Conservation (phyloP, 2,113 vertebrate genomes). For the Brachyhypopomus occidentalis region DNA sequence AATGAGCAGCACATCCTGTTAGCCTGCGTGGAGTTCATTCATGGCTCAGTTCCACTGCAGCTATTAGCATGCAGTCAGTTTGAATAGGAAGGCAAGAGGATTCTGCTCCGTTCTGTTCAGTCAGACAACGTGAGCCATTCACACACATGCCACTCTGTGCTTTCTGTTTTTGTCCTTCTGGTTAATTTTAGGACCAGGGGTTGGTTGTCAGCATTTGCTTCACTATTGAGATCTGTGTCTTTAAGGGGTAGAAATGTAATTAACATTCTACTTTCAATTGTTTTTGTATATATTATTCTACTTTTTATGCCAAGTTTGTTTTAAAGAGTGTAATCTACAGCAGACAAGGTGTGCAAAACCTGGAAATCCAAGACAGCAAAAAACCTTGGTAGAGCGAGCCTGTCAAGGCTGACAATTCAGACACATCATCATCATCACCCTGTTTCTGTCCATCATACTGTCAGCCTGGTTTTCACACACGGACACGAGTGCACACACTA, state of each 20-base stretch:
- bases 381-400: neutral
- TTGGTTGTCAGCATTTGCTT: neutral
- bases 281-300: neutral
- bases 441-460: conserved; percentile 54
- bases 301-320: neutral
- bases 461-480: conserved; percentile 9
- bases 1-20: too few species aligned
- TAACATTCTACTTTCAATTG: neutral
- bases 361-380: neutral
- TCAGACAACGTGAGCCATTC: neutral
- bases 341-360: neutral
- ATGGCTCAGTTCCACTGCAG: neutral
- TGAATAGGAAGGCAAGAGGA: neutral
- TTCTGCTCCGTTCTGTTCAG: neutral
- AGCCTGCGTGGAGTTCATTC: too few species aligned
- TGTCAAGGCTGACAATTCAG: conserved; percentile 33
- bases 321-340: neutral
- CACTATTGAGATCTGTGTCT: neutral
- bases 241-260: neutral
- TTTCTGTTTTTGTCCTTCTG: neutral
- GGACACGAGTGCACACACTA: neutral
- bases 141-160: neutral
- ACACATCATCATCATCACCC: conserved; percentile 53
- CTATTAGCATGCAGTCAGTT: neutral
- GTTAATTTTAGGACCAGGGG: neutral